Base-by-base conservation (phyloP, 2,113 vertebrate species). In the Tragelaphus scriptus region DNA sequence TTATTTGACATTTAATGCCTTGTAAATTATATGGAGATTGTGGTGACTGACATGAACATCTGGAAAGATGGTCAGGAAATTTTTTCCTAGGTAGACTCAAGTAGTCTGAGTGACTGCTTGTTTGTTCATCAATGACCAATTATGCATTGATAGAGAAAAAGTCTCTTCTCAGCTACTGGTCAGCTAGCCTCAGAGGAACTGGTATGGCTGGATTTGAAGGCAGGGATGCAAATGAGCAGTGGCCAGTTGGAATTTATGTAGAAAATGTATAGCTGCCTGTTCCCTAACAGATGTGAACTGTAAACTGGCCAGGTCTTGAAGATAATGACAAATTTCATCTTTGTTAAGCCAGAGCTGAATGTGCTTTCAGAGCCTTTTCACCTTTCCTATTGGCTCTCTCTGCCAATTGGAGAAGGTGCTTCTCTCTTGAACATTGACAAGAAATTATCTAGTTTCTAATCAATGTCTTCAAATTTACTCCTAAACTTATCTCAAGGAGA, bases 1-100 rank as follows among this genome's bases (percentile, higher is more conserved):
- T 99, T 99, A 99, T 99, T 99, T 97, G 98, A 98, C 98, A 99
- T 98, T 98, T 98, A 98, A 99, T 98, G 98, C 96, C 98, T 98
- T 98, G 97, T 98, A 99, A 99, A 98, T 98, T 98, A 98, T 96
- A 97, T 97, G 98, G 98, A 98, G 97, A 98, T 99, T 98, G 65
- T 98, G 96, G 23, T 98, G 98, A 98, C 97, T 91, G 96, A 98
- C 97, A 97, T 90, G 97, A 96, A 97, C 98, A 98, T 98, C 98
- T 98, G 98, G 95, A 65, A 98, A 97, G 97, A 98, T 59, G 92
- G 96, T 92, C 95, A 97, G 93, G 80, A 90, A 97, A 95, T n/a
- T 95, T 98, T 95, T 95, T 32, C 19, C 91, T 97, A 95, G 97
- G 97, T 77, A 77, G 36, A 77, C 71, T 98, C 98, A 98, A 97